Base-by-base conservation (phyloP, 2,888 invertebrate genomes). In the Apotomis capreana region DNA sequence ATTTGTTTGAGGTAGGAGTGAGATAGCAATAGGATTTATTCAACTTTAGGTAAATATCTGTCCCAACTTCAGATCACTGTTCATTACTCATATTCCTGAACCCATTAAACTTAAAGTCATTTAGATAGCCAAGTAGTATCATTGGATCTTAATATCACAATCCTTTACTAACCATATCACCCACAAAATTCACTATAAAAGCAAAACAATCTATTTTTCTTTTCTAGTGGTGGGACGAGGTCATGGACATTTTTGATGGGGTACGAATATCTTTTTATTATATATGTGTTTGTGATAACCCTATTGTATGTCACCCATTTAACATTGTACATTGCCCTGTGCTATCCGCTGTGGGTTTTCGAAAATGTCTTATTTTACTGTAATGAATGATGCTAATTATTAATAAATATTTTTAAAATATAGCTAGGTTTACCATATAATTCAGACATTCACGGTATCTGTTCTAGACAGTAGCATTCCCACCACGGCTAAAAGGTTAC, bases 171-270 rank as follows among this genome's bases (percentile, higher is more conserved):
- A 37, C 65, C 46, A 57, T 79, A 58, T 60, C 58, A 68, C 54
- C 68, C 52, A 26, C 68, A 51, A 57, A 71, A 51, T 68, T 59
- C 70, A 72, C 68, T 63, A 72, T 63, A 52, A 63, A 72, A 78
- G 79, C 79, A 79, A 78, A 83, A 79, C 86, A 85, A 78, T 81
- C 90, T 94, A 92, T 93, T 94, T 95, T 93, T 94, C 89, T 95
- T 94, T 96, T 97, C 95, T 96, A 97, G 97, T 97, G 97, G 97
- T 97, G 97, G 97, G 97, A 97, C 96, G 97, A 97, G 95, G 97
- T 97, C 94, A 97, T 97, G 97, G 97, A 97, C 95, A 97, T 97
- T 94, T 97, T 97, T 95, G 97, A 97, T 90, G 97, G 97, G 97
- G 97, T 97, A 97, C 95, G 97, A 94, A 89, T 86, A 84, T 91